These are phyloP conservation scores for Rotaria sp. DNA, from an alignment of 2,888 invertebrate genomes.

Conservation along the genomic window DNA sequence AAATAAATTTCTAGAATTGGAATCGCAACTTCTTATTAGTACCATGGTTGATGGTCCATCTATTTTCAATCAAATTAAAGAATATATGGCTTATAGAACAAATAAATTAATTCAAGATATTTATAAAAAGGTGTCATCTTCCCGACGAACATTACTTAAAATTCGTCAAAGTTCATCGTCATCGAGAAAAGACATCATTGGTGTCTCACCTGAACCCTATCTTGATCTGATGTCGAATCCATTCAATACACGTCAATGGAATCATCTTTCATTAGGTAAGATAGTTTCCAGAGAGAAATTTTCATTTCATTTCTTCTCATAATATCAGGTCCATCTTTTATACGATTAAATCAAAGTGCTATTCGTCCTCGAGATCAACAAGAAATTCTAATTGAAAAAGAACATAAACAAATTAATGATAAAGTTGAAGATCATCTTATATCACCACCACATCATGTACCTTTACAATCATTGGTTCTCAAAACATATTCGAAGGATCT, in stretches of 20 bases:
- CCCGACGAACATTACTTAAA: not conserved
- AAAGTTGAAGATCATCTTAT: not conserved
- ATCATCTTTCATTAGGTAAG: not conserved
- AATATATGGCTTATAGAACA: not conserved
- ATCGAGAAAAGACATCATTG: not conserved
- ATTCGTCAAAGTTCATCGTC: not conserved
- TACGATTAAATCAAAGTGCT: slow-evolving; percentile 8
- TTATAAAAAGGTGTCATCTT: not conserved
- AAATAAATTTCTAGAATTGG: not conserved
- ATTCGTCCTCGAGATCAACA: not conserved
- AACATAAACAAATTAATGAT: not conserved
- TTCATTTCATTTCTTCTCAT: not conserved
- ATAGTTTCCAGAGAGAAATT: not conserved
- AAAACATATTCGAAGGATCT: not conserved
- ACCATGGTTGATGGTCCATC: not conserved
- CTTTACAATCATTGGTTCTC: not conserved
- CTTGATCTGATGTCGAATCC: not conserved
- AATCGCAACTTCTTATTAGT: not conserved
- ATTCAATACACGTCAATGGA: not conserved
- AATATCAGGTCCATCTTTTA: not conserved
- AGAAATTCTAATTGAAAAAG: not conserved
- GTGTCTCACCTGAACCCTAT: not conserved
- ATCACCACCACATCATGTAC: not conserved
- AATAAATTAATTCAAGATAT: not conserved
- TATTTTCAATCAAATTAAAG: not conserved